These are phyloP conservation scores for Pteruthius melanotis DNA, from an alignment of 2,113 vertebrate genomes.

Conservation along the genomic window DNA sequence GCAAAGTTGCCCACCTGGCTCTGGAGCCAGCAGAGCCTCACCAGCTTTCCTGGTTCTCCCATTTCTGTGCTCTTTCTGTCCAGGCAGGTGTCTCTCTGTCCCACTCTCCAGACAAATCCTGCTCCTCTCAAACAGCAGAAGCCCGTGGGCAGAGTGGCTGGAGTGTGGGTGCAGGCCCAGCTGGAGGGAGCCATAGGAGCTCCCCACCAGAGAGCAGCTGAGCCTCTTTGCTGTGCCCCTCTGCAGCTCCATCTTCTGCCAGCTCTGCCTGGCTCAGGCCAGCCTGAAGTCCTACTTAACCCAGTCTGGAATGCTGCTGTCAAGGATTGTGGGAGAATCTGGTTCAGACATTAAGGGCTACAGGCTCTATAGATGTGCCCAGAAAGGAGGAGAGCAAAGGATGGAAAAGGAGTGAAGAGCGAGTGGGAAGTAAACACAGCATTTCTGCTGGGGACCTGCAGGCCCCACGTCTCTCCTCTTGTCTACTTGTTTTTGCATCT, in stretches of 20 bases:
- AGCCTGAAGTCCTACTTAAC: neutral
- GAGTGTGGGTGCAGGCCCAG: neutral
- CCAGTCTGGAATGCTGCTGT: neutral
- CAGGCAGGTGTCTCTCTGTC: neutral
- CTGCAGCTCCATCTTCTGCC: neutral
- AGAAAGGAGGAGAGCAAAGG: neutral
- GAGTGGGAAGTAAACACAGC: neutral
- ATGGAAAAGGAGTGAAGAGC: neutral
- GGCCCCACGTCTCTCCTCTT: neutral
- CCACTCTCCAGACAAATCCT: neutral
- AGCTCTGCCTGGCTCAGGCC: neutral
- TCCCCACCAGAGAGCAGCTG: neutral
- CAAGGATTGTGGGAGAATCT: neutral
- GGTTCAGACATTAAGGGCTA: neutral
- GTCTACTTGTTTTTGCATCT: neutral
- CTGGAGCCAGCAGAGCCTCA: neutral
- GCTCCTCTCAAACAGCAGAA: neutral
- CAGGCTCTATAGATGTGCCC: neutral
- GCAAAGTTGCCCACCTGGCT: neutral
- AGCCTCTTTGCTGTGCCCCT: accelerated
- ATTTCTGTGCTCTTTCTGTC: neutral
- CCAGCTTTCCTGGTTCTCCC: neutral
- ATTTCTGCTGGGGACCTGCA: neutral
- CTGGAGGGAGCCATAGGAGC: neutral
- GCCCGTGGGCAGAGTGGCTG: neutral